A percentile compares a stretch with the other conserved stretches of the same genome.
Evolutionary conservation across 2,797 vertebrate species (phyloP).

Genomic region (Vespertilio murinus): DNA sequence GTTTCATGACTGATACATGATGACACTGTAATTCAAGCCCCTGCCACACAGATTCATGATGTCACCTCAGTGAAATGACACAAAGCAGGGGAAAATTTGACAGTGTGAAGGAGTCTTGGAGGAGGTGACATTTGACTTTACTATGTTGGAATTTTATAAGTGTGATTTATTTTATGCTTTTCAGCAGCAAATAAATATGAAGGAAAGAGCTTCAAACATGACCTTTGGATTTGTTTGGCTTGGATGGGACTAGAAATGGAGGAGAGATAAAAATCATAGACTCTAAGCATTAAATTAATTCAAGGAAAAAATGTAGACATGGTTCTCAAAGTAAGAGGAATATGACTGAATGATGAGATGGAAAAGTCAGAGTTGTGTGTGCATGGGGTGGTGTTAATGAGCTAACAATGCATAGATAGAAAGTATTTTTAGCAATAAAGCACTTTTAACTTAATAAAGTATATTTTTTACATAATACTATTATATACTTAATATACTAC

Average conservation of each 20-base stretch:
- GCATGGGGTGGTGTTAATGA: not conserved
- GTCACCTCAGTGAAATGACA: not conserved
- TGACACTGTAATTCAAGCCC: not conserved
- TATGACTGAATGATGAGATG: not conserved
- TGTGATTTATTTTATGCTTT: not conserved
- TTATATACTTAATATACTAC: not conserved
- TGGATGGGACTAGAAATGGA: not conserved
- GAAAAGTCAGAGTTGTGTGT: not conserved
- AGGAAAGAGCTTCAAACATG: not conserved
- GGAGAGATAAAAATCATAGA: fast-evolving
- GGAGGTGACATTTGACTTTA: not conserved
- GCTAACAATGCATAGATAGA: not conserved
- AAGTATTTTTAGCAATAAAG: not conserved
- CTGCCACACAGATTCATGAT: not conserved
- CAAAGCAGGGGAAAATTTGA: not conserved
- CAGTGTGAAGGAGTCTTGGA: not conserved
- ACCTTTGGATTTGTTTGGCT: not conserved
- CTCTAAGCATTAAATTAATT: not conserved
- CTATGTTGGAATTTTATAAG: not conserved
- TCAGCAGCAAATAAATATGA: not conserved
- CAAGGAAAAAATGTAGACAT: not conserved
- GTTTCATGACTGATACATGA: not conserved
- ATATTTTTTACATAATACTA: not conserved
- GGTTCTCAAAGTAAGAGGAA: not conserved
- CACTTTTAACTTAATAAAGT: not conserved